A percentile compares a stretch with the other conserved stretches of the same genome.
phyloP scores from a whole-genome alignment of 2,888 invertebrate species.

The Baronia brevicornis region DNA sequence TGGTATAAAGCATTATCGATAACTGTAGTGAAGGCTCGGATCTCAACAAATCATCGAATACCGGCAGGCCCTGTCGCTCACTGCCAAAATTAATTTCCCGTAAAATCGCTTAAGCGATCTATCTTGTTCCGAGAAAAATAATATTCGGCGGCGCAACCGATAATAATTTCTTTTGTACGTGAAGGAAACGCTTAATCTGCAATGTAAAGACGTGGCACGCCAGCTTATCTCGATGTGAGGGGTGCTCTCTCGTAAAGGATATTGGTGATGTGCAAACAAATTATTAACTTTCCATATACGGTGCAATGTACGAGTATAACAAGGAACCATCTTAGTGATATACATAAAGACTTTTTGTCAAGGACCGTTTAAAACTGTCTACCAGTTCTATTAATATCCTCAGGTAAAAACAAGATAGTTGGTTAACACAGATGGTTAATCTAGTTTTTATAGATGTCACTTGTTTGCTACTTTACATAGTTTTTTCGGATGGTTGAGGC shows the following conservation, averaged over 20 bases:
- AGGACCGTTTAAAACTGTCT: constrained; percentile 36
- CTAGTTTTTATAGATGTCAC: constrained; percentile 37
- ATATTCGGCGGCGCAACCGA: constrained; percentile 48
- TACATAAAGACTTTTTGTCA: constrained; percentile 22
- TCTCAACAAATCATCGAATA: constrained; percentile 58
- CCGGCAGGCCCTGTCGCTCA: constrained; percentile 57
- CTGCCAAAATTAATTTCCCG: constrained; percentile 69
- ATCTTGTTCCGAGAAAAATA: constrained; percentile 67
- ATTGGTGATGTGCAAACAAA: constrained; percentile 53
- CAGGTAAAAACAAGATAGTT: constrained; percentile 35
- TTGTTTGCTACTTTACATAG: constrained; percentile 18
- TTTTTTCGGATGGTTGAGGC: not conserved
- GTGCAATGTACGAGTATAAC: constrained; percentile 39
- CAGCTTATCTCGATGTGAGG: constrained; percentile 50
- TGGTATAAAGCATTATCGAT: constrained; percentile 60
- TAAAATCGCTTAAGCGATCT: constrained; percentile 69
- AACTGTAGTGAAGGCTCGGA: constrained; percentile 37
- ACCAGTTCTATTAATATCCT: constrained; percentile 46
- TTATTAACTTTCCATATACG: constrained; percentile 49
- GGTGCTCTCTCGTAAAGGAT: constrained; percentile 35
- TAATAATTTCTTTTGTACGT: constrained; percentile 48
- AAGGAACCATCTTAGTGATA: constrained; percentile 41
- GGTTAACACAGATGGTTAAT: constrained; percentile 35
- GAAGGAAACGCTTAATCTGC: constrained; percentile 51
- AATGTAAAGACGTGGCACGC: constrained; percentile 34